Evolutionary conservation across 2,113 vertebrate genomes (phyloP).

Genomic region (Melanerpes formicivorus): DNA sequence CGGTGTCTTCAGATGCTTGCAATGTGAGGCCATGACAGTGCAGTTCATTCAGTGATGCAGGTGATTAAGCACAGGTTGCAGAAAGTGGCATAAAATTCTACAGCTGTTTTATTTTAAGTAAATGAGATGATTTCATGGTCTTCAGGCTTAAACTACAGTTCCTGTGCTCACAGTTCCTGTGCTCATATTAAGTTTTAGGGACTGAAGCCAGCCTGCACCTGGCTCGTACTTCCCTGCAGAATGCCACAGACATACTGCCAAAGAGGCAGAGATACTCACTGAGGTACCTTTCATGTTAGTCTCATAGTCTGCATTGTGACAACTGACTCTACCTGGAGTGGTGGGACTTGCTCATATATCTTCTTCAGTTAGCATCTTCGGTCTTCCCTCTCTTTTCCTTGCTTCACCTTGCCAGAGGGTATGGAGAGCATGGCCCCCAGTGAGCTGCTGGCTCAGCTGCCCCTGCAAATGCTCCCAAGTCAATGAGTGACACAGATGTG

Average conservation of each 20-base stretch:
- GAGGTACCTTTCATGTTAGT: not conserved
- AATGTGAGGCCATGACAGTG: not conserved
- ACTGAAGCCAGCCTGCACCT: not conserved
- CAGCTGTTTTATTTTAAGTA: not conserved
- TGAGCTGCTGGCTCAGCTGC: not conserved
- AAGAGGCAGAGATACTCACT: not conserved
- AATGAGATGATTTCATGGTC: not conserved
- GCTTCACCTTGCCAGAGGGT: not conserved
- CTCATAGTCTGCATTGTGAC: not conserved
- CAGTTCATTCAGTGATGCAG: not conserved
- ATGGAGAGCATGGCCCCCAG: not conserved
- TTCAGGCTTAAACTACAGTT: not conserved
- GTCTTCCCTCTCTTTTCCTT: not conserved
- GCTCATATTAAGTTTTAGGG: not conserved
- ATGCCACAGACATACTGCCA: not conserved
- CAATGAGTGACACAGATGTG: rapidly evolving
- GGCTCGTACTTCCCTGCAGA: not conserved
- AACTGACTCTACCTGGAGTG: not conserved
- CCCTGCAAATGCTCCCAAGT: not conserved
- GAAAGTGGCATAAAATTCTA: not conserved
- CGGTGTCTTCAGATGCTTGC: not conserved
- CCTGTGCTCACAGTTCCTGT: not conserved
- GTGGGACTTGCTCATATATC: not conserved
- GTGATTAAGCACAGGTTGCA: not conserved
- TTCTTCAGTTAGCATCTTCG: not conserved